Base-by-base conservation (phyloP, 2,797 vertebrate species). In the Pangasius larnaudii region DNA sequence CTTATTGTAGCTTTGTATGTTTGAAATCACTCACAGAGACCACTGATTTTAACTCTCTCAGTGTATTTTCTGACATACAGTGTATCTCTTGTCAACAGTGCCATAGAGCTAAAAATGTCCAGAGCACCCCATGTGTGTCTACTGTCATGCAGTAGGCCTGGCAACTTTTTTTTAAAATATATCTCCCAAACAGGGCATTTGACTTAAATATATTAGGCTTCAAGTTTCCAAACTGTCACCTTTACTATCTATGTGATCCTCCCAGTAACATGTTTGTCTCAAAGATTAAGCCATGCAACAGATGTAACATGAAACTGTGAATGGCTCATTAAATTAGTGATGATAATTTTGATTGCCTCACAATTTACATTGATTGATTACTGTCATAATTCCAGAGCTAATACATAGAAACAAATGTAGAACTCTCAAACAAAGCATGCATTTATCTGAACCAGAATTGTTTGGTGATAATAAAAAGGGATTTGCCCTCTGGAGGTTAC, bases 41-140 rank as follows among this genome's bases (percentile, higher is more conserved):
- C 88, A 67, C 87, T 87, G 58, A n/a, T 86, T 94, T 91, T 36
- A 69, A 51, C 63, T 69, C n/a, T 24, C 2, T 67, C 30, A 27
- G 0, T 84, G 82, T 84, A 51, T 69, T 53, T 53, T 33, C 46
- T 69, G 18, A 22, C 18, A 84, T 67, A 67, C 81, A 30, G 27
- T 67, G 61, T 94, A 93, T 82, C 56, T 95, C 94, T 92, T 95
- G 93, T 95, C 95, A 94, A 95, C 94, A 96, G 96, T 97, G 96
- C 96, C 96, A 96, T 95, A 95, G 92, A 93, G 94, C 95, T 95
- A 97, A 97, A 97, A 97, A 97, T 94, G 91, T 86, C 90, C 91
- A 86, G 84, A 92, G 86, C 83, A 89, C 63, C 86, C n/a, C 3
- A 69, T 87, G 82, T 90, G 51, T 10, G 56, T 85, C 87, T 87